Evolutionary conservation across 1,140 invertebrate genomes (phyloP).

Genomic region (Nylanderia fulva): DNA sequence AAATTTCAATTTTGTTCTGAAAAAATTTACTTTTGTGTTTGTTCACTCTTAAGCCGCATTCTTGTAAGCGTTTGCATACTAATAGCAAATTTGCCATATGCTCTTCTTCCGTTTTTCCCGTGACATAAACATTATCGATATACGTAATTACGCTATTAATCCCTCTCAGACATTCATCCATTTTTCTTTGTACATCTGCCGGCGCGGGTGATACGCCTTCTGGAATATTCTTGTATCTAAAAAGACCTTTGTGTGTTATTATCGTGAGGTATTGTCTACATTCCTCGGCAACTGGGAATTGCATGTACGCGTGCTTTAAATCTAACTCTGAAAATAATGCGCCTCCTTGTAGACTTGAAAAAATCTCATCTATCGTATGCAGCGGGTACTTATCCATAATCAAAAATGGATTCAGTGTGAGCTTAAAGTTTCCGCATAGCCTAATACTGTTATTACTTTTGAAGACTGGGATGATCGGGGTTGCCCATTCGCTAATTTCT

Average conservation of each 20-base stretch:
- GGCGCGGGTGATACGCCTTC: constrained; percentile 80
- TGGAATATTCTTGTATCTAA: constrained; percentile 77
- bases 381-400: too few relatives aligned
- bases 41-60: constrained; percentile 36
- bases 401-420: too few relatives aligned
- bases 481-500: too few relatives aligned
- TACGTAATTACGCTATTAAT: constrained; percentile 67
- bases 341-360: constrained; percentile 15
- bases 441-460: too few relatives aligned
- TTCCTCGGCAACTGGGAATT: constrained; percentile 4
- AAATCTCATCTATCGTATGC: constrained; percentile 53
- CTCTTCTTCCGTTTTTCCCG: constrained; percentile 68
- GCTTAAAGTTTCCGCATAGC: too few relatives aligned
- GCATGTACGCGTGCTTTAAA: too few relatives aligned
- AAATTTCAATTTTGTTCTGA: too few relatives aligned
- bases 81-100: neutral
- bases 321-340: constrained; percentile 18
- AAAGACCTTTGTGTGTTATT: constrained; percentile 72
- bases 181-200: constrained; percentile 78
- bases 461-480: too few relatives aligned
- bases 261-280: too few relatives aligned
- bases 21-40: constrained; percentile 44
- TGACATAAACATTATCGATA: constrained; percentile 76
- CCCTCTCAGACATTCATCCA: constrained; percentile 77
- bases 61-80: neutral